Conservation (phyloP, 2,797 vertebrate species). For the Garrulus glandarius region DNA sequence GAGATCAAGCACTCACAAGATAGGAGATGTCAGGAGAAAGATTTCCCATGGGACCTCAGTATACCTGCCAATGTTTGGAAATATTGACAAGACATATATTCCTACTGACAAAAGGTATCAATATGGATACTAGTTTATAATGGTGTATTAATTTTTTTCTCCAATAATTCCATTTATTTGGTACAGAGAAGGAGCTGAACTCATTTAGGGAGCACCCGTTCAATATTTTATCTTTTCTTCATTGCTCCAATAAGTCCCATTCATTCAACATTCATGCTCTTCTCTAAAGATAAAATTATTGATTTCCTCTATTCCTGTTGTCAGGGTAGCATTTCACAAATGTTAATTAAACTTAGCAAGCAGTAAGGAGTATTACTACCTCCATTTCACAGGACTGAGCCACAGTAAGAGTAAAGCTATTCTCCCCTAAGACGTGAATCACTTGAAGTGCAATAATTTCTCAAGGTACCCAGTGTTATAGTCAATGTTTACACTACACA, state of each 20-base stretch:
- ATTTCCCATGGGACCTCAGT: not conserved
- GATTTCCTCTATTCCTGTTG: not conserved
- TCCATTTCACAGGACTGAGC: not conserved
- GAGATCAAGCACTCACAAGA: not conserved
- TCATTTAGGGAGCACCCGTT: not conserved
- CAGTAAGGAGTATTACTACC: not conserved
- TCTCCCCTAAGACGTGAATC: not conserved
- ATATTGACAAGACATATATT: not conserved
- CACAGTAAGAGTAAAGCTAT: not conserved
- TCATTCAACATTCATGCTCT: not conserved
- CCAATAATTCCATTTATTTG: not conserved
- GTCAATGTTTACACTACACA: rapidly evolving
- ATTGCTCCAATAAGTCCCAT: not conserved
- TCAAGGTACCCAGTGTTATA: not conserved
- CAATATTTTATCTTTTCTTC: not conserved
- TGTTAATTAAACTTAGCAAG: not conserved
- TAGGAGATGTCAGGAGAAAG: not conserved
- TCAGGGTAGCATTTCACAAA: not conserved
- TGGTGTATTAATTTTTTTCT: not conserved
- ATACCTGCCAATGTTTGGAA: not conserved
- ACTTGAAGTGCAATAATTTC: not conserved
- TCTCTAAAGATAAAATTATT: not conserved
- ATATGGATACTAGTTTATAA: not conserved
- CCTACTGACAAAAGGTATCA: not conserved
- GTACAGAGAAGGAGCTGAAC: not conserved